Base-by-base conservation (phyloP, 2,797 vertebrate species). In the Enteromius thamalakanensis region DNA sequence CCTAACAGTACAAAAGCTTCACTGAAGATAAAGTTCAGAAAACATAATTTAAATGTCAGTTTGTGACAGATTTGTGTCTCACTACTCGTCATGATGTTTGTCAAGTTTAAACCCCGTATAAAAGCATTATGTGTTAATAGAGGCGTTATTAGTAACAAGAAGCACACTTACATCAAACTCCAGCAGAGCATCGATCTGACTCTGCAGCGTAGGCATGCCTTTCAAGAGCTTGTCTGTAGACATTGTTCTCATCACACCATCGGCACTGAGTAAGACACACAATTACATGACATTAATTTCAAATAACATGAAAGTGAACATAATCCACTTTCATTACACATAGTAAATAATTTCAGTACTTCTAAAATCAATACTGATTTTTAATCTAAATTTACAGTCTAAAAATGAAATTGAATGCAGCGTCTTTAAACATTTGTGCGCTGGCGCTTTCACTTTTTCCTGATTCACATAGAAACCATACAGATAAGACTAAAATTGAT, bases 171-270 rank as follows among this genome's bases (percentile, higher is more conserved):
- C 98, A 55, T 99, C 97, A 86, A 98, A 99, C 92, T 99, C 98
- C 92, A 99, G 95, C 90, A 99, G 93, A 15, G 97, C 97, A 84
- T 99, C 98, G 8, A 99, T 98, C 89, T 99, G 98, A 93, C 96
- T 96, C 94, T 99, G 98, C 65, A 99, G 92, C 88, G 96, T 97
- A 75, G 96, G 96, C 97, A 99, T 99, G 85, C 96, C 97, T 93
- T 99, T 99, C 89, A 99, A 91, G 53, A 99, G 94, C 92, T 99
- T 99, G 88, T 99, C 98, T 12, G 97, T 96, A 71, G 94, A 90
- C 98, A 99, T 99, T 23, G 95, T 99, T 89, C 98, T 96, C 98
- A 99, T 99, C 62, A 96, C 97, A 82, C 98, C 98, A 0, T 99
- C 98, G 62, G 97, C 95, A 84, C 98, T 99, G 90, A 69, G 89